Evolutionary conservation across 2,797 vertebrate genomes (phyloP).

Genomic region (Bovichtus diacanthus): DNA sequence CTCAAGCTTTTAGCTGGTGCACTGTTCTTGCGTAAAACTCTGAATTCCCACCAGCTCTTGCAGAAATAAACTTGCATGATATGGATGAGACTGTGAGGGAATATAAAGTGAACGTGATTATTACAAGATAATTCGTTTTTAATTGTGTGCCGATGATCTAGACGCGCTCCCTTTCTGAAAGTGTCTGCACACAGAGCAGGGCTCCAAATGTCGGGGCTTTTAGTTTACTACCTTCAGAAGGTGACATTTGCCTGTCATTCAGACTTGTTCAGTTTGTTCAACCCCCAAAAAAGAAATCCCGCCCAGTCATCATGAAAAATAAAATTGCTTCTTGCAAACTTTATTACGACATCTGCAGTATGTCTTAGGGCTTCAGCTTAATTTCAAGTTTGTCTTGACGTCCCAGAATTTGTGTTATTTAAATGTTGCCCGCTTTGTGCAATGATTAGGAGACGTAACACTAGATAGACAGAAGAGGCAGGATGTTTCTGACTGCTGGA

Average conservation of each 20-base stretch:
- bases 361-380: background rate
- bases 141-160: constrained; percentile 12
- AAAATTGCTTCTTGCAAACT: background rate
- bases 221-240: background rate
- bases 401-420: background rate
- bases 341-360: background rate
- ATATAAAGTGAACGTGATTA: constrained; percentile 21
- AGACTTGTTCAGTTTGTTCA: background rate
- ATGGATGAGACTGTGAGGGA: background rate
- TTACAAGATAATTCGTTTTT: too few relatives aligned
- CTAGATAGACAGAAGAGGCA: background rate
- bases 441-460: background rate
- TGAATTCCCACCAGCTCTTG: too few relatives aligned
- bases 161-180: background rate
- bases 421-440: background rate
- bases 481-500: background rate
- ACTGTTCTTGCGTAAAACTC: constrained; percentile 12
- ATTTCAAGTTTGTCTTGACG: background rate
- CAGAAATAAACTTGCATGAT: too few relatives aligned
- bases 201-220: background rate
- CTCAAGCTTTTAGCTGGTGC: constrained; percentile 5
- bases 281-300: background rate
- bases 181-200: background rate
- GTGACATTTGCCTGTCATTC: background rate
- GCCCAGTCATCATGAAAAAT: background rate